Base-by-base conservation (phyloP, 2,113 vertebrate genomes). In the Etia nguti region DNA sequence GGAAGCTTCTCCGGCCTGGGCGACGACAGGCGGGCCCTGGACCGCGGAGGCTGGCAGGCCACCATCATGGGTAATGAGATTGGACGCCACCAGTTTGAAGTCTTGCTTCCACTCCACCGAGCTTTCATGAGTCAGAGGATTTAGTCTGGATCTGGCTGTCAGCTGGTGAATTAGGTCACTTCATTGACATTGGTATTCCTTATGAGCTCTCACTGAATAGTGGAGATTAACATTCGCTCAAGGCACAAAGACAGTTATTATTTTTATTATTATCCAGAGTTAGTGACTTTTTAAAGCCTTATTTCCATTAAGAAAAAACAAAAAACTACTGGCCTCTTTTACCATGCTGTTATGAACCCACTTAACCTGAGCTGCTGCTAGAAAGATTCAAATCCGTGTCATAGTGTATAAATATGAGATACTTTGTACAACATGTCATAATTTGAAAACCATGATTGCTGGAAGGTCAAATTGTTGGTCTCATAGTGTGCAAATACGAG, bases 31-130 rank as follows among this genome's bases (percentile, higher is more conserved):
- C 96, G 98, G 22, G 88, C 97, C 80, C 95, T 99, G 65, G 99
- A 99, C 34, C 98, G 98, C 22, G 97, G 97, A 10, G 98, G 98
- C 50, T 99, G 99, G 99, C 99, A 97, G 93, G 98, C 99, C 46
- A 97, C 98, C 82, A 98, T 99, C 92, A 96, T 99, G 97, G 98
- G 99, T 99, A 93, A 18, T 8, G 59, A 83, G 36, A 79, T 54
- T 20, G 54, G 59, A 60, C 79, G 62, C 31, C 75, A 68, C 26
- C 70, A 77, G 70, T 77, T 31, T 48, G 70, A 29, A 50, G 26
- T 50, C 81, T 48, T 18, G 20, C 59, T 82, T 70, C 34, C 31
- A 73, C 80, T 65, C 75, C 59, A 24, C 55, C 9, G 9, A 80
- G 85, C 80, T 50, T 46, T 75, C 82, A 77, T 90, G 91, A 92